Evolutionary conservation across 2,113 vertebrate genomes (phyloP).

Genomic region (Spea bombifrons): DNA sequence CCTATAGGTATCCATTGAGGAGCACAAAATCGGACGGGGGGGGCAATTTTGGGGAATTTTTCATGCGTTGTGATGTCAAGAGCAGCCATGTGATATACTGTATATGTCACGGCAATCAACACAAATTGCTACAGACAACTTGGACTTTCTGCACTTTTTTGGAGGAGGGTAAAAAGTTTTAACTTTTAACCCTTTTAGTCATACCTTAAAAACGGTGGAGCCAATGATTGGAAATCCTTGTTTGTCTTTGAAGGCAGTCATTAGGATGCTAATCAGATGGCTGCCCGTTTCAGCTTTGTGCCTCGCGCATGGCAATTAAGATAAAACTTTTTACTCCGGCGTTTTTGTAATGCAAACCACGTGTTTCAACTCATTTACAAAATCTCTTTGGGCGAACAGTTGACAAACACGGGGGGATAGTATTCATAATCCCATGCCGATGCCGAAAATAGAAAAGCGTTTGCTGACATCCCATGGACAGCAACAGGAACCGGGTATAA

Average conservation of each 20-base stretch:
- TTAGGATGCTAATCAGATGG: constrained; percentile 8
- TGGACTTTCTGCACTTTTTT: too few species aligned
- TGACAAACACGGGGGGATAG: not conserved
- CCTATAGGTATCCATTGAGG: too few species aligned
- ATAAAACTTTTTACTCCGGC: not conserved
- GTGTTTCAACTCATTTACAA: not conserved
- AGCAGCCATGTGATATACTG: too few species aligned
- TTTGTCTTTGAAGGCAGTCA: not conserved
- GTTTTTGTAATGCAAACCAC: constrained; percentile 21
- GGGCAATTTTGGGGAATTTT: too few species aligned
- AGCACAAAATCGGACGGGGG: too few species aligned
- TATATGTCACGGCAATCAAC: too few species aligned
- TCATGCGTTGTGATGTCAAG: too few species aligned
- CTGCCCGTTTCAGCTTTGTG: not conserved
- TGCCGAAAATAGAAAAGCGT: constrained; percentile 1
- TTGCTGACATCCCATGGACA: not conserved
- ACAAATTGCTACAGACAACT: too few species aligned
- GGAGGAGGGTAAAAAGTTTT: too few species aligned
- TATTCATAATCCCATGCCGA: not conserved
- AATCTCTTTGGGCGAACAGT: not conserved
- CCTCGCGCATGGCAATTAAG: constrained; percentile 5
- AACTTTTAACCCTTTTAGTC: too few species aligned
- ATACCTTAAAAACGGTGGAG: too few species aligned
- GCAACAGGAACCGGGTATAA: not conserved
- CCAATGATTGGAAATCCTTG: not conserved